A percentile compares a stretch with the other conserved stretches of the same genome.
These are phyloP conservation scores for Peromyscus nudipes DNA, from an alignment of 2,797 vertebrate species.

Conservation along the genomic window DNA sequence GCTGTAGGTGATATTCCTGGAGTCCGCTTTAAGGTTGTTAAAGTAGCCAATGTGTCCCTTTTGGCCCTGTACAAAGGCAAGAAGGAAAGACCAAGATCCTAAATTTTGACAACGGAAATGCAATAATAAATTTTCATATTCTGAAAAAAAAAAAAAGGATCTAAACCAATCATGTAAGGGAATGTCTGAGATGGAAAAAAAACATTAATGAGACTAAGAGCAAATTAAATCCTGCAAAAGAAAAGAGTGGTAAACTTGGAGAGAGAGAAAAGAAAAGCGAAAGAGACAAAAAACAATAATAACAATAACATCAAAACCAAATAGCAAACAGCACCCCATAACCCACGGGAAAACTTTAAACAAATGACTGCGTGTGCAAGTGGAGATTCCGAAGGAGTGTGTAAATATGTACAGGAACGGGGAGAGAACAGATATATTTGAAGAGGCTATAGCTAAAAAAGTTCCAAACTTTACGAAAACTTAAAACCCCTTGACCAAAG, in stretches of 20 bases:
- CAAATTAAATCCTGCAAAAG: neutral
- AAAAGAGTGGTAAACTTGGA: conserved; percentile 16
- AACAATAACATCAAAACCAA: neutral
- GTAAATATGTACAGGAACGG: too few species aligned
- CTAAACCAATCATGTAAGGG: neutral
- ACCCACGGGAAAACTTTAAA: conserved; percentile 17
- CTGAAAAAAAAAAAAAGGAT: conserved; percentile 19
- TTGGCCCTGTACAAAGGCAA: conserved; percentile 99
- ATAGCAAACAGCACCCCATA: neutral
- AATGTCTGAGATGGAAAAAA: neutral
- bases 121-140: conserved; percentile 87
- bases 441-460: neutral
- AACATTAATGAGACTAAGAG: neutral
- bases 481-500: conserved; percentile 15
- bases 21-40: conserved; percentile 91
- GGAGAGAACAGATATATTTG: neutral
- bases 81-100: conserved; percentile 97
- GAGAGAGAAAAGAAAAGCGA: conserved; percentile 35
- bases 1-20: conserved; percentile 96
- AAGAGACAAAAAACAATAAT: neutral
- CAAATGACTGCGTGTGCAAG: neutral
- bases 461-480: neutral
- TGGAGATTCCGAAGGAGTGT: neutral
- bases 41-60: conserved; percentile 93
- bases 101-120: conserved; percentile 17